Evolutionary conservation across 2,888 invertebrate genomes (phyloP), one percentile per base, ranked within the genome.

Genomic region (Lysandra bellargus): DNA sequence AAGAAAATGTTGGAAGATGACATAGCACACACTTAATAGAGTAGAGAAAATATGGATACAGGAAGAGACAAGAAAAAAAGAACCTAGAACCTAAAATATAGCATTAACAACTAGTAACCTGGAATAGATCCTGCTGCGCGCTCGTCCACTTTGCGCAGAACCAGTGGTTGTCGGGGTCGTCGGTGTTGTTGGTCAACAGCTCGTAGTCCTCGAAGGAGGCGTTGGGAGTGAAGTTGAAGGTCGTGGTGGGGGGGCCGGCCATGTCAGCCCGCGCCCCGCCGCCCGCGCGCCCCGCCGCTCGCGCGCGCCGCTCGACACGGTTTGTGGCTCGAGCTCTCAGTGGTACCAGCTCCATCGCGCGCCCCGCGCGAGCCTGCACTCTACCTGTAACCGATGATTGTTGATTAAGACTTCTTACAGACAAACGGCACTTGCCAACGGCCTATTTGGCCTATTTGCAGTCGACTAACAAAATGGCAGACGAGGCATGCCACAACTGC

Each of bases 61-160:
- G 9, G 2, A 49, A 49, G 49, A 49, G 49, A 9, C 49, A 49
- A 7, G 9, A 49, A 12, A 49, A 40, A 49, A 49, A 9, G 49
- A 49, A 9, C 9, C 49, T 9, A 49, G 44, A 44, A 44, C 44
- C 9, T 44, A 9, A 2, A 49, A 49, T 49, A 9, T 49, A 12
- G 49, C 44, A 44, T 49, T 23, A 12, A 74, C n/a, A 75, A 30
- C 2, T 12, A 64, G 4, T 79, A 61, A 93, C 93, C 90, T 97
- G 97, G 90, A 97, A 97, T 80, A 98, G 95, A 86, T 96, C 96
- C 88, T 97, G 97, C 88, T 98, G 97, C 73, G 97, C 97, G 79
- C 96, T 96, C 83, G 96, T 96, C 97, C 97, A 97, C 88, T 97
- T 97, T 82, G 96, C 96, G 89, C 97, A 97, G 86, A 95, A 95